Base-by-base conservation (phyloP, 1,140 invertebrate species). In the Octopus bimaculoides region DNA sequence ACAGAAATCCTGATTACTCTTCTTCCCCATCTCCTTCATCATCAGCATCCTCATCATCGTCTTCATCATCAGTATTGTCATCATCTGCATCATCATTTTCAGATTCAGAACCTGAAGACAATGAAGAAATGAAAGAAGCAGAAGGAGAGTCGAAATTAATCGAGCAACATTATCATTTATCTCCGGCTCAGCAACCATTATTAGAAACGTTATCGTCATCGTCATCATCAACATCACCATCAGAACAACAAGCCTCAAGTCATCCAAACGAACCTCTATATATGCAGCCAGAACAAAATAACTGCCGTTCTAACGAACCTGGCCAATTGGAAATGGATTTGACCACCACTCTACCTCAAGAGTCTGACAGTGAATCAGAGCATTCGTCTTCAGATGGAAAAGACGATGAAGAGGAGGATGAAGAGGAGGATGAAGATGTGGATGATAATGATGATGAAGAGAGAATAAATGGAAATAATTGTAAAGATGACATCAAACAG, bases 71-170 rank as follows among this genome's bases (percentile, higher is more conserved):
- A 9, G 6, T 20, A 71, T 4, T 17, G 14, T 17, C 66, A 71
- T 17, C 66, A 71, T 14, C 66, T 12, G 5, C 66, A 71, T 20
- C 66, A 71, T 20, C 66, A 10, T 20, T 20, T n/a, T 20, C 7
- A 71, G 17, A 9, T n/a, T 8, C 7, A 71, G 9, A 80, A 61
- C 55, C 61, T 69, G 73, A 80, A 71, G 81, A 82, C 14, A 81
- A 81, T 75, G 77, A 82, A 52, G 69, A 84, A 53, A 78, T 79
- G 4, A 78, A 81, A 73, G 81, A 79, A 55, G 73, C 81, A 75
- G 76, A 83, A 53, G 79, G 54, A 8, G 80, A 79, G 41, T 75
- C 56, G 20, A 77, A 73, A 77, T 76, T 79, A 52, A 79, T 75
- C 10, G 77, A 66, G 12, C 56, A 71, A 71, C 14, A 12, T n/a